phyloP scores from a whole-genome alignment of 2,797 vertebrate species.

The Chrysolophus pictus region DNA sequence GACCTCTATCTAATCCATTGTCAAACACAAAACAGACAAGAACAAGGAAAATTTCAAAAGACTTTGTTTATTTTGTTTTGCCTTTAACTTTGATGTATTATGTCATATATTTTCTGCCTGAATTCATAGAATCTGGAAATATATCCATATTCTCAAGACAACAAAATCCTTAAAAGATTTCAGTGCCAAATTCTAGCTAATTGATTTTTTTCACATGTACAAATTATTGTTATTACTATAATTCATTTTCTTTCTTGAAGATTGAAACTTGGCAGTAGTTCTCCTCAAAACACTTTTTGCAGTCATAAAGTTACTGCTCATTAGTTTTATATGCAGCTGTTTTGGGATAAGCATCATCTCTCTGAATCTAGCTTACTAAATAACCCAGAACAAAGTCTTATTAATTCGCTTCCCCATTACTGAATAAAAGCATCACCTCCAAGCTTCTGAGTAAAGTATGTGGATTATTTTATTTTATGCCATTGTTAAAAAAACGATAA shows the following conservation, averaged over 20 bases:
- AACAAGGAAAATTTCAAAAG: background rate
- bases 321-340: background rate
- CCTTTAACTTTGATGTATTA: background rate
- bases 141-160: background rate
- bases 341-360: background rate
- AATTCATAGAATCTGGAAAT: background rate
- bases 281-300: background rate
- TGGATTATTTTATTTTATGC: background rate
- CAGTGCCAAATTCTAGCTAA: background rate
- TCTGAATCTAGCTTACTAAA: background rate
- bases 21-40: accelerated
- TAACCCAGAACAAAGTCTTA: background rate
- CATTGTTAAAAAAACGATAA: background rate
- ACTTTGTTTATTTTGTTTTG: background rate
- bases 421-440: background rate
- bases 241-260: background rate
- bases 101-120: background rate
- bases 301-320: background rate
- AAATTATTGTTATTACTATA: background rate
- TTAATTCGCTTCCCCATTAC: background rate
- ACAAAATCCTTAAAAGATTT: background rate
- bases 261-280: background rate
- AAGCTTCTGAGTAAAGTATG: background rate
- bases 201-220: background rate
- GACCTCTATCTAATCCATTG: background rate